Evolutionary conservation across 2,797 vertebrate genomes (phyloP).

Genomic region (Netta rufina): DNA sequence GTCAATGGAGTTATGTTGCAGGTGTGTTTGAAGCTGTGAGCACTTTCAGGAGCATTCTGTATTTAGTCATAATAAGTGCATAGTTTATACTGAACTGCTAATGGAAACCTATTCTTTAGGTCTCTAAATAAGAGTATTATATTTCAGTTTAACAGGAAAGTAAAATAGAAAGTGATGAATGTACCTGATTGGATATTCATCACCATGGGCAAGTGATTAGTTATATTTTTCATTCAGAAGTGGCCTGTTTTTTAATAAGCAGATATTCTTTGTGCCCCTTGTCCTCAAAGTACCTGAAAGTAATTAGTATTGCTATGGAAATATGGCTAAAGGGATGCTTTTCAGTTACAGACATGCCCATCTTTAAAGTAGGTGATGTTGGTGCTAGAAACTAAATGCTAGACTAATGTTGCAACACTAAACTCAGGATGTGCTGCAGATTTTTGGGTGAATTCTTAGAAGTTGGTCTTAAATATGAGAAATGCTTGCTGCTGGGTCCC

Average conservation of each 20-base stretch:
- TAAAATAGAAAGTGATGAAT: neutral
- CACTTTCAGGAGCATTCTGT: neutral
- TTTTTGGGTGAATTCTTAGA: neutral
- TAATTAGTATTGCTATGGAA: neutral
- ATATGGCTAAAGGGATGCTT: neutral
- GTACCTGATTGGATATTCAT: neutral
- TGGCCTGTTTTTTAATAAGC: neutral
- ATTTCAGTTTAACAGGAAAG: neutral
- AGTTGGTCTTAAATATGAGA: neutral
- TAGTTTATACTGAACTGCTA: neutral
- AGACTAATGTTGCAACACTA: neutral
- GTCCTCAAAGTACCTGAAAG: neutral
- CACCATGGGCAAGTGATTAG: neutral
- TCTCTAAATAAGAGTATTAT: neutral
- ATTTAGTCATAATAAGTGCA: neutral
- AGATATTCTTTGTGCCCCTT: neutral
- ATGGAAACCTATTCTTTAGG: neutral
- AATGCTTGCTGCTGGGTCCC: neutral
- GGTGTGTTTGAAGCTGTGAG: slow-evolving; percentile 9
- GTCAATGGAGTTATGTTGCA: neutral
- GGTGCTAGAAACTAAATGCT: neutral
- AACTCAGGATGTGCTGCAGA: neutral
- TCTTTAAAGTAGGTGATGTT: neutral
- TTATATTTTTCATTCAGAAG: neutral
- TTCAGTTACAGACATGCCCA: neutral